Conservation (phyloP, 2,113 vertebrate species). For the Neogobius melanostomus region DNA sequence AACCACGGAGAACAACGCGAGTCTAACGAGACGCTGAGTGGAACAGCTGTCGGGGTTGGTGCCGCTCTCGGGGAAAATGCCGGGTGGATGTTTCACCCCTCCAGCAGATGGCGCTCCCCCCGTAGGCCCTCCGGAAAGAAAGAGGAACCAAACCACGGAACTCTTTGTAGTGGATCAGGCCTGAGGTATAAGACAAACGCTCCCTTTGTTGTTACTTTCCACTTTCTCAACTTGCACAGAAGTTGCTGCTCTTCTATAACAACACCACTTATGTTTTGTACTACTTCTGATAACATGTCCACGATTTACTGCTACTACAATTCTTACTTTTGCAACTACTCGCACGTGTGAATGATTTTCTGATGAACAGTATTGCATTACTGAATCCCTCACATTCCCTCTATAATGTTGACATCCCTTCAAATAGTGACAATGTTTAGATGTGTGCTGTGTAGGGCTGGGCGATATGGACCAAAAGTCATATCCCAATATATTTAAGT, state of each 20-base stretch:
- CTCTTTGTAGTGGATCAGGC: background rate
- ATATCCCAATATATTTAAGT: too few species aligned
- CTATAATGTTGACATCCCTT: too few species aligned
- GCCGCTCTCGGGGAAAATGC: conserved; percentile 47
- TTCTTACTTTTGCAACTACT: background rate
- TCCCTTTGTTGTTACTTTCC: background rate
- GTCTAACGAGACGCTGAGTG: conserved; percentile 61
- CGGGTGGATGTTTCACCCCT: conserved; percentile 62
- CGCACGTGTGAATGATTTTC: background rate
- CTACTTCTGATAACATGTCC: too few species aligned
- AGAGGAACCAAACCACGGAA: conserved; percentile 37
- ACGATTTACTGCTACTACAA: background rate
- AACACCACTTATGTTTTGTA: too few species aligned
- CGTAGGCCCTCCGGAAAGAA: conserved; percentile 49
- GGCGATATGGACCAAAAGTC: too few species aligned
- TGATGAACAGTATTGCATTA: too few species aligned
- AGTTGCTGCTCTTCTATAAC: too few species aligned
- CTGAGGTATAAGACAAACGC: background rate
- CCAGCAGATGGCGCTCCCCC: conserved; percentile 58
- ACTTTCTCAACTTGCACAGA: background rate
- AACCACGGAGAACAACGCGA: conserved; percentile 56
- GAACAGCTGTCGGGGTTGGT: conserved; percentile 68
- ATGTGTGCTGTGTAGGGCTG: too few species aligned
- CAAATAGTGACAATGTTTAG: too few species aligned
- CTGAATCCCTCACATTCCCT: too few species aligned